Conservation (phyloP, 2,113 vertebrate genomes). For the Mystacornis crossleyi region DNA sequence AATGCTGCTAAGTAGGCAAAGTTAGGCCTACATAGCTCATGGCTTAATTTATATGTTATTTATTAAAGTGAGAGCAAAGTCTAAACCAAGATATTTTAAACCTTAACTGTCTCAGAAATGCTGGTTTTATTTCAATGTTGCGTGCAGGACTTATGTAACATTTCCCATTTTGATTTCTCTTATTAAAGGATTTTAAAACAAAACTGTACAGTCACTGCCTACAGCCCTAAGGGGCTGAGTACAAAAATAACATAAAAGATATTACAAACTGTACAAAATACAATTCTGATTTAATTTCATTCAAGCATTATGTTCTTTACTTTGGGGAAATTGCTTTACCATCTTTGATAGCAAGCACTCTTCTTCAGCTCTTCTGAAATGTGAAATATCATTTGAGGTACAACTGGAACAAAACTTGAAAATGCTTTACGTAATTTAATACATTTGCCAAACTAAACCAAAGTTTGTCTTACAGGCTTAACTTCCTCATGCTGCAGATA, state of each 20-base stretch:
- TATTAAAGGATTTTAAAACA: conserved; percentile 37
- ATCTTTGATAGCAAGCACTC: background rate
- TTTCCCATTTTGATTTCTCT: conserved; percentile 1
- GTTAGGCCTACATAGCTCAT: background rate
- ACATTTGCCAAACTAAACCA: background rate
- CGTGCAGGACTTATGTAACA: background rate
- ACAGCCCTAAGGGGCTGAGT: background rate
- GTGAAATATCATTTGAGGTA: background rate
- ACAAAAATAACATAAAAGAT: conserved; percentile 22
- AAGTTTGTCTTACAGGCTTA: background rate
- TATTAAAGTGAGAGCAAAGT: background rate
- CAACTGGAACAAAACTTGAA: background rate
- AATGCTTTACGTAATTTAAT: background rate
- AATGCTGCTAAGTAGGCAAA: background rate
- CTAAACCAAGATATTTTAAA: background rate
- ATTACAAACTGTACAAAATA: background rate
- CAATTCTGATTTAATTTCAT: conserved; percentile 1
- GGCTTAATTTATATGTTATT: background rate
- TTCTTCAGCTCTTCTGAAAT: background rate
- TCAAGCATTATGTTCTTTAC: conserved; percentile 5
- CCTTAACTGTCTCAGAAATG: background rate
- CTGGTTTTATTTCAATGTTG: background rate
- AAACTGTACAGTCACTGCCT: background rate
- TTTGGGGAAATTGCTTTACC: background rate
- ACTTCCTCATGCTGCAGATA: background rate